These are phyloP conservation scores for Larimichthys crocea DNA, from an alignment of 2,113 vertebrate species.

Conservation along the genomic window DNA sequence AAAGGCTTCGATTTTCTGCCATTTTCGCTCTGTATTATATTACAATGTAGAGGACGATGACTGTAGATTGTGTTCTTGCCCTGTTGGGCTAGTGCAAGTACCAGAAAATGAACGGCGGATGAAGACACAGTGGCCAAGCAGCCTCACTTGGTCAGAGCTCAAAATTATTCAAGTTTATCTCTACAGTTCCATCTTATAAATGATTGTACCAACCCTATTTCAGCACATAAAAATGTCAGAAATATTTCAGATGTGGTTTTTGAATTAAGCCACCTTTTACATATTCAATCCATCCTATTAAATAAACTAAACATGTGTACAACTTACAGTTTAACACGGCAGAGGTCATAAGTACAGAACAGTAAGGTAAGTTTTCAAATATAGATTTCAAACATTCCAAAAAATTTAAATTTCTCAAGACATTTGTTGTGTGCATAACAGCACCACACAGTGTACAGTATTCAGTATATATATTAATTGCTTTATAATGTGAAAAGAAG, in stretches of 20 bases:
- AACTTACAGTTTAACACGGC: background rate
- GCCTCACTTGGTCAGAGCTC: background rate
- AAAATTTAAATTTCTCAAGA: background rate
- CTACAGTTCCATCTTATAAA: slow-evolving; percentile 6
- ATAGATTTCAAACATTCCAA: background rate
- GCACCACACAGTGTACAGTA: background rate
- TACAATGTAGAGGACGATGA: background rate
- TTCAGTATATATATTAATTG: background rate
- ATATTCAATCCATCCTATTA: background rate
- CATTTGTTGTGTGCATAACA: background rate
- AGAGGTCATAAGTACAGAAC: background rate
- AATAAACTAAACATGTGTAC: background rate
- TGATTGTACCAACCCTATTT: background rate
- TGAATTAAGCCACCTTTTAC: background rate
- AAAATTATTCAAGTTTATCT: background rate
- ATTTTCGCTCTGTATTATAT: background rate
- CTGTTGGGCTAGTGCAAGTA: slow-evolving; percentile 35
- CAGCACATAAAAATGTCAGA: background rate
- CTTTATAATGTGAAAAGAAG: slow-evolving; percentile 6
- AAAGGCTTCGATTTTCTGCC: background rate
- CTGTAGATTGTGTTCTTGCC: background rate
- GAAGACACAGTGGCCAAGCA: background rate
- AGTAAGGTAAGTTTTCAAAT: background rate
- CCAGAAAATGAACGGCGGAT: background rate
- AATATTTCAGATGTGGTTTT: background rate